Evolutionary conservation across 2,797 vertebrate species (phyloP), one percentile per base, ranked within the genome.

Genomic region (Halcyon chelicuti): DNA sequence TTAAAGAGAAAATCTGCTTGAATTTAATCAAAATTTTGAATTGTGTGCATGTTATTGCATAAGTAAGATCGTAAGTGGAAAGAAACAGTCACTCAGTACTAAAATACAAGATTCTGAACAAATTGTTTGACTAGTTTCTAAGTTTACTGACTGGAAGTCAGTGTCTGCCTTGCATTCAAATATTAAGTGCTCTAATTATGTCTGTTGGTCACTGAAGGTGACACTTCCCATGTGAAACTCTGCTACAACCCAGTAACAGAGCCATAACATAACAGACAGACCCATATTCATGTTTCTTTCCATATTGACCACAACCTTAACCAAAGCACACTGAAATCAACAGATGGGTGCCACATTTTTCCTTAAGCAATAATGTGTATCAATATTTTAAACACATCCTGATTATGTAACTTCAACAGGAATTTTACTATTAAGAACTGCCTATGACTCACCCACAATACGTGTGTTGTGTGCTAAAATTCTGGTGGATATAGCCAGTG

Each of bases 171-270:
- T 39, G 12, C 20, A 76, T 49, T 82, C 35, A 85, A 63, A 86
- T 31, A 82, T 33, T 35, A 81, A 66, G 40, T 55, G 17, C 5
- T 78, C 39, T 15, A 61, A 37, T 65, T 88, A 22, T 92, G 20
- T 26, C 25, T 49, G n/a, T 6, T 0, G 0, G 44, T 14, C 74
- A 66, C 35, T 14, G 26, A 62, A 67, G 29, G 31, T 31, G 55
- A 33, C n/a, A 67, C 17, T 54, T 89, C 39, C n/a, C 49, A 8
- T 39, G 22, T 35, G 42, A 91, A 87, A 79, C 9, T 55, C 35
- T 55, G 35, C 25, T 37, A 31, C 9, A 55, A 16, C 14, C 67
- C 33, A 65, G 28, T 21, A 65, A 35, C 0, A 2, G n/a, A 78
- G 18, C 17, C 44, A 10, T 5, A 20, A 2, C 6, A 15, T 33